phyloP scores from a whole-genome alignment of 2,888 invertebrate species.

The Microchrysa polita region DNA sequence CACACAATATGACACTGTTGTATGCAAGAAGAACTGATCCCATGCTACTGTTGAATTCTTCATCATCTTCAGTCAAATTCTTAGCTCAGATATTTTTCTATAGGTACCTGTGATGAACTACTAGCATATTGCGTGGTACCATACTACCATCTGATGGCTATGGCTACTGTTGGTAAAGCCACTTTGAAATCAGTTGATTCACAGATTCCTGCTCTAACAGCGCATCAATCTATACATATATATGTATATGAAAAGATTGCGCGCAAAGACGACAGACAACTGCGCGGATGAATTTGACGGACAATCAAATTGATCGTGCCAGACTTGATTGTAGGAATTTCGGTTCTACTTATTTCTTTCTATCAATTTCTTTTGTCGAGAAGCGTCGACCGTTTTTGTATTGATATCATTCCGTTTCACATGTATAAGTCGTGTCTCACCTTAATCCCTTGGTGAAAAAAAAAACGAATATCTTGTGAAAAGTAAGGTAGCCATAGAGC shows the following conservation, averaged over 20 bases:
- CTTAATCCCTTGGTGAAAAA: background rate
- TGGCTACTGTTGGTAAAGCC: too few relatives aligned
- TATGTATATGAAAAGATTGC: background rate
- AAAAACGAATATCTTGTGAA: background rate
- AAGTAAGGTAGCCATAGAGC: too few relatives aligned
- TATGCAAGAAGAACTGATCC: constrained; percentile 24
- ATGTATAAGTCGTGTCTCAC: too few relatives aligned
- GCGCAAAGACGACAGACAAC: background rate
- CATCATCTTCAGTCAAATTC: constrained; percentile 26
- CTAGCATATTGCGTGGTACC: too few relatives aligned
- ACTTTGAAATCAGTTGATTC: too few relatives aligned
- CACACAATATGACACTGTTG: background rate
- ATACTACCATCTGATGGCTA: too few relatives aligned
- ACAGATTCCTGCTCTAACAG: too few relatives aligned
- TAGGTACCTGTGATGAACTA: constrained; percentile 30
- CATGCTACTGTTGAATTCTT: constrained; percentile 37
- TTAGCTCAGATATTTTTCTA: constrained; percentile 25
- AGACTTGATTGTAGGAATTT: constrained; percentile 36
- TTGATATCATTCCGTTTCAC: background rate
- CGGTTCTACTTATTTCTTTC: constrained; percentile 16
- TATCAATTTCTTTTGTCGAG: background rate
- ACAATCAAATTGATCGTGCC: constrained; percentile 36
- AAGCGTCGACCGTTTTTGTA: constrained; percentile 1
- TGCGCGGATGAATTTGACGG: background rate
- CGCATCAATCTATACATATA: background rate